phyloP scores from a whole-genome alignment of 2,888 invertebrate species.

The Tenthredo notha region DNA sequence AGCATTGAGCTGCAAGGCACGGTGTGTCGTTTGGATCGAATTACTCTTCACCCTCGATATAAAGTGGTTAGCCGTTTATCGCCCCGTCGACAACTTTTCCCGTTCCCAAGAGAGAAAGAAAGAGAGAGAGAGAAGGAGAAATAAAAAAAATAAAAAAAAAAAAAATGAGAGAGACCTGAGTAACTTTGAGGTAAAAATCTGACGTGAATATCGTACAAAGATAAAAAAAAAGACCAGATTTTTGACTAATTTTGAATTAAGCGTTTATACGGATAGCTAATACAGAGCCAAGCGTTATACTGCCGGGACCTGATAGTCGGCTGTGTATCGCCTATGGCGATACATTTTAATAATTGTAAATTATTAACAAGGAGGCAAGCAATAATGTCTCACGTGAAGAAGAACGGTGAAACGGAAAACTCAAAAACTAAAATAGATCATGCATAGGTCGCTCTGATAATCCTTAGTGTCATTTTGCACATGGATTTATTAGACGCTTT shows the following conservation, averaged over 20 bases:
- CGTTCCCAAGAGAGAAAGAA: not conserved
- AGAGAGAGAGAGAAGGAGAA: not conserved
- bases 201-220: not conserved
- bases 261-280: not conserved
- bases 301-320: not conserved
- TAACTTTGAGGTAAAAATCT: not conserved
- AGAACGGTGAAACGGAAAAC: not conserved
- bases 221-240: not conserved
- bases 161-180: not conserved
- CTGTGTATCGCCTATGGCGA: slow-evolving; percentile 14
- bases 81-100: slow-evolving; percentile 33
- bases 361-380: slow-evolving; percentile 36
- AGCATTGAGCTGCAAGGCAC: slow-evolving; percentile 11
- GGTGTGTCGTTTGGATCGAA: slow-evolving; percentile 31
- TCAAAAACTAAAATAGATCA: not conserved
- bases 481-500: not conserved
- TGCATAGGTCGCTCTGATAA: not conserved
- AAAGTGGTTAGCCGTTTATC: slow-evolving; percentile 36
- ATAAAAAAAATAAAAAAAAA: too few species aligned
- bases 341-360: not conserved
- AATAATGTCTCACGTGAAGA: slow-evolving; percentile 27
- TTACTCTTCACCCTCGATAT: slow-evolving; percentile 37
- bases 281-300: slow-evolving; percentile 25
- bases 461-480: slow-evolving; percentile 14
- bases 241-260: not conserved